These are phyloP conservation scores for Anableps anableps DNA, from an alignment of 2,797 vertebrate genomes.

Conservation along the genomic window DNA sequence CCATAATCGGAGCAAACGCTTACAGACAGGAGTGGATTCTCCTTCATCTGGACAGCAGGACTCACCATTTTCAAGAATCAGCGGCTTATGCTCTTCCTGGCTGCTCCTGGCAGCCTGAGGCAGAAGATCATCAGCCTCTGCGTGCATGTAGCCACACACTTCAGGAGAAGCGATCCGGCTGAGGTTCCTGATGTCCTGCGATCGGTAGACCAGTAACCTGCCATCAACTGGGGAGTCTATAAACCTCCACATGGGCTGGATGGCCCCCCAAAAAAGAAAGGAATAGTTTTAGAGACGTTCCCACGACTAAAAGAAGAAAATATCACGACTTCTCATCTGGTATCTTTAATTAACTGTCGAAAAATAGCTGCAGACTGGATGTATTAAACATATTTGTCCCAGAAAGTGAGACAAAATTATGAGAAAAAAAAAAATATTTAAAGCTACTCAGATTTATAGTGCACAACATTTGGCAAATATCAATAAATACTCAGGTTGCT, in stretches of 20 bases:
- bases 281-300: constrained; percentile 1
- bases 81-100: constrained; percentile 30
- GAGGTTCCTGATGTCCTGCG: constrained; percentile 92
- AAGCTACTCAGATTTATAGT: not conserved
- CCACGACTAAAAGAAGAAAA: not conserved
- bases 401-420: not conserved
- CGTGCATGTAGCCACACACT: constrained; percentile 92
- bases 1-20: not conserved
- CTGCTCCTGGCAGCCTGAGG: constrained; percentile 73
- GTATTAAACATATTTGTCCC: not conserved
- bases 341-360: not conserved
- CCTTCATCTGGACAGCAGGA: not conserved
- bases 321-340: not conserved
- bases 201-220: constrained; percentile 91
- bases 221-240: constrained; percentile 83
- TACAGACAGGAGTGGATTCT: no score
- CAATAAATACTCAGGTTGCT: not conserved
- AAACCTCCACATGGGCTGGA: constrained; percentile 95
- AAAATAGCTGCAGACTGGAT: not conserved
- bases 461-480: not conserved
- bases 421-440: not conserved
- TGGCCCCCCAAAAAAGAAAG: not conserved
- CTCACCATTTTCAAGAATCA: constrained; percentile 40
- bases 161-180: constrained; percentile 90
- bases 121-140: constrained; percentile 78